Evolutionary conservation across 2,888 invertebrate genomes (phyloP).

Genomic region (Sesamia inferens): DNA sequence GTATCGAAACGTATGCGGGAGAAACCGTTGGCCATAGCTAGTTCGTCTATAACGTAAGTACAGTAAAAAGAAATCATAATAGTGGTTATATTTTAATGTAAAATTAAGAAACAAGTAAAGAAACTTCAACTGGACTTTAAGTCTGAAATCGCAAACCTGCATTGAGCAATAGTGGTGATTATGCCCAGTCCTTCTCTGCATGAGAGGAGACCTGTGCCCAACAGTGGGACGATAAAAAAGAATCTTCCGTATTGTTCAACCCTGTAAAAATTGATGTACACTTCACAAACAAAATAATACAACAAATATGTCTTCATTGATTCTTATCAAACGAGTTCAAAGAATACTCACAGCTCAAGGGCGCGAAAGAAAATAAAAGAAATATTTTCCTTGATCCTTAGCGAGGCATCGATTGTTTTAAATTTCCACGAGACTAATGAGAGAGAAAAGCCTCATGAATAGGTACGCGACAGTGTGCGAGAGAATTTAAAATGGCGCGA

Average conservation of each 20-base stretch:
- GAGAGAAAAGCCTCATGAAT: conserved; percentile 51
- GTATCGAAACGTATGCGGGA: too few relatives aligned
- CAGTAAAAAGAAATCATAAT: too few relatives aligned
- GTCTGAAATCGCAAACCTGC: too few relatives aligned
- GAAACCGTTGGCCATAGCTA: too few relatives aligned
- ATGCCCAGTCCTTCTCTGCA: too few relatives aligned
- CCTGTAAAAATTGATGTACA: conserved; percentile 13
- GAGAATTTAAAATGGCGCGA: conserved; percentile 42
- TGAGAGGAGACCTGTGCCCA: too few relatives aligned
- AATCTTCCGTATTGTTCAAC: conserved; percentile 9
- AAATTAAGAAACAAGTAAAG: not conserved
- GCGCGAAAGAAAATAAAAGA: conserved; percentile 30
- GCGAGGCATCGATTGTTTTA: conserved; percentile 47
- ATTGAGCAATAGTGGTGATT: too few relatives aligned
- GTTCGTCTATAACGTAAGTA: not conserved
- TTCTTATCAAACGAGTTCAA: conserved; percentile 22
- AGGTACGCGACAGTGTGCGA: conserved; percentile 33
- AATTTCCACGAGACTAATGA: conserved; percentile 54
- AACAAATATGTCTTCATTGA: conserved; percentile 20
- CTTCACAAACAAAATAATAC: conserved; percentile 16
- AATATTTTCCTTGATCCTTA: conserved; percentile 24
- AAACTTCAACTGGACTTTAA: not conserved
- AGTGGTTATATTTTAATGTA: not conserved
- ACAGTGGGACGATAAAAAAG: too few relatives aligned
- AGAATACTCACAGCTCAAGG: conserved; percentile 23